Evolutionary conservation across 1,140 invertebrate genomes (phyloP), one percentile per base, ranked within the genome.

Genomic region (Anthonomus grandis): DNA sequence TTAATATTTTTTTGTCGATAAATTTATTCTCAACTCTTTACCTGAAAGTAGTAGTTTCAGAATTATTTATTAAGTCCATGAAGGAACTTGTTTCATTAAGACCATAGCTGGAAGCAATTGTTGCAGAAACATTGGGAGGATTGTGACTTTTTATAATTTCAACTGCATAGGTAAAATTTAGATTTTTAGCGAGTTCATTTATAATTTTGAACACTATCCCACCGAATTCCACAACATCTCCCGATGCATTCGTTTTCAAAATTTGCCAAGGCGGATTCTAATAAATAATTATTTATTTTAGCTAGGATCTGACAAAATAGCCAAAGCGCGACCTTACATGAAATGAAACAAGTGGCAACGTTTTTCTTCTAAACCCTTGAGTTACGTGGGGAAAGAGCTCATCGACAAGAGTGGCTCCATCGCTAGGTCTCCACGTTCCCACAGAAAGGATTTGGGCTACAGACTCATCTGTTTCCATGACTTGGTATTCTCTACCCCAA

Each of bases 201-300:
- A 95, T 59, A 24, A 94, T 84, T 70, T 94, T 87, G 70, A 93
- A 90, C 13, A 90, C 78, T 19, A 93, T 74, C 18, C 90, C 90
- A 4, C 75, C 74, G 62, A 83, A 84, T 48, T 80, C 75, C 0
- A 75, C 69, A 1, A 82, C 72, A 0, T 75, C 64, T 0, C 83
- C 85, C 2, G 75, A 74, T 13, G 77, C 74, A 52, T 85, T 82
- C 4, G 68, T 65, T 34, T 76, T 75, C 1, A 90, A 69, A 8
- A 87, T 85, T 67, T 90, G 87, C 90, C 90, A 93, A 0, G 90
- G 90, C 2, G 90, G 90, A 78, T 87, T 90, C 90, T 93, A 71
- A n/a, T n/a, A n/a, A n/a, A n/a, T n/a, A n/a, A n/a, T 45, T n/a
- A n/a, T n/a, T n/a, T n/a, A n/a, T n/a, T n/a, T n/a, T n/a, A n/a